Base-by-base conservation (phyloP, 2,888 invertebrate genomes). In the Tholera decimalis region DNA sequence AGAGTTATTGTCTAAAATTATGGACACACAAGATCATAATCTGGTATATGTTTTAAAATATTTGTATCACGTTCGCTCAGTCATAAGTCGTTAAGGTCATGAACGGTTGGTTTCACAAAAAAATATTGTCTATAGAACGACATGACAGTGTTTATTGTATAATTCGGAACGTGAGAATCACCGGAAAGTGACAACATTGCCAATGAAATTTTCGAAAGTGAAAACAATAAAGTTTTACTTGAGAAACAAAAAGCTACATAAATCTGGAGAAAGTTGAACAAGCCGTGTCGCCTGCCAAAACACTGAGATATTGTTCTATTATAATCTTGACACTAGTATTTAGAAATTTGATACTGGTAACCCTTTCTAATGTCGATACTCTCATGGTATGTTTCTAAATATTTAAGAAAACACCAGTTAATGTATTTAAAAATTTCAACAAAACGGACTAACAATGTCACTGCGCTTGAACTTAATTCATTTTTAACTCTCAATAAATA, bases 11-110 rank as follows among this genome's bases (percentile, higher is more conserved):
- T 94, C 90, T 89, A 86, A 89, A 88, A 87, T 91, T 90, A 93
- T 92, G 91, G 91, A 85, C 88, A 87, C 86, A 88, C 85, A 82
- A 89, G 91, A 93, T 93, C 89, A 89, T 89, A 89, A 94, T 95
- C 94, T 91, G 74, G 84, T 83, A 86, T 85, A 85, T 81, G 83
- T 86, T 89, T 89, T 89, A 87, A 85, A 77, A 86, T 91, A 93
- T 93, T 92, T 92, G 82, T 86, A 92, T 93, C 94, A 94, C 94
- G 94, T 94, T 85, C 79, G 75, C 87, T 88, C 89, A 89, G 88
- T 92, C 92, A 92, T 92, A 92, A 89, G 91, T 92, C 90, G 92
- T 93, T 92, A 92, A 83, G 83, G 79, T 83, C 82, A 74, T 84
- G 85, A 86, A 89, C 86, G 85, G 88, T 87, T 56, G 83, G 86